Percentiles rank a stretch among this genome's conserved stretches.
Evolutionary conservation across 2,797 vertebrate species (phyloP).

Genomic region (Champsocephalus gunnari): DNA sequence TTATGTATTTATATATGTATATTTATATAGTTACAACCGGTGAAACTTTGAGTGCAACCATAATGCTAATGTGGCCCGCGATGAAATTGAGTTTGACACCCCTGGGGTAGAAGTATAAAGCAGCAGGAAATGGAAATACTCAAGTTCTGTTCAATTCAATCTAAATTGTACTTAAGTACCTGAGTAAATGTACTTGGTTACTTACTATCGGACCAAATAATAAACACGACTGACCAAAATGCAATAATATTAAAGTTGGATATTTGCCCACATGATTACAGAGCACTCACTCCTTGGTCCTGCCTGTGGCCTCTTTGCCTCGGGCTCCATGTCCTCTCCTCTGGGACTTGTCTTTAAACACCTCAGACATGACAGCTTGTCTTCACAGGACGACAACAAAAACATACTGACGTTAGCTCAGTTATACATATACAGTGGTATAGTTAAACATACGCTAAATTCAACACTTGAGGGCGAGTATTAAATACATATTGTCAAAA

Average conservation of each 20-base stretch:
- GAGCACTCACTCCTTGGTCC: slow-evolving; percentile 85
- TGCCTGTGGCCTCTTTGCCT: slow-evolving; percentile 75
- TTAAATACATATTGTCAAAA: neutral
- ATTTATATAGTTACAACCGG: no score
- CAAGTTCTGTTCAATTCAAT: no score
- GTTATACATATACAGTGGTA: neutral
- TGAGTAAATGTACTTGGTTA: no score
- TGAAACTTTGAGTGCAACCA: no score
- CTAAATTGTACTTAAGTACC: no score
- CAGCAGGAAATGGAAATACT: no score
- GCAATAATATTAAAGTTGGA: neutral
- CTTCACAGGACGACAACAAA: neutral
- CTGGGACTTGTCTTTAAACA: slow-evolving; percentile 73
- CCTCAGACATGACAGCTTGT: slow-evolving; percentile 79
- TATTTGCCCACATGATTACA: neutral
- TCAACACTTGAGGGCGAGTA: no score
- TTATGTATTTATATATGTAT: no score
- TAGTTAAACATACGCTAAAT: no score
- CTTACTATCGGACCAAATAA: neutral
- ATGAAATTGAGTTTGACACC: no score
- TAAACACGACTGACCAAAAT: neutral
- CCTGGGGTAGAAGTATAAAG: no score
- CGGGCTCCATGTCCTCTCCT: slow-evolving; percentile 79
- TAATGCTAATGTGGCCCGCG: no score
- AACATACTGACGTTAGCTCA: neutral